These are phyloP conservation scores for Lymantria dispar DNA, from an alignment of 2,888 invertebrate genomes.

Conservation along the genomic window DNA sequence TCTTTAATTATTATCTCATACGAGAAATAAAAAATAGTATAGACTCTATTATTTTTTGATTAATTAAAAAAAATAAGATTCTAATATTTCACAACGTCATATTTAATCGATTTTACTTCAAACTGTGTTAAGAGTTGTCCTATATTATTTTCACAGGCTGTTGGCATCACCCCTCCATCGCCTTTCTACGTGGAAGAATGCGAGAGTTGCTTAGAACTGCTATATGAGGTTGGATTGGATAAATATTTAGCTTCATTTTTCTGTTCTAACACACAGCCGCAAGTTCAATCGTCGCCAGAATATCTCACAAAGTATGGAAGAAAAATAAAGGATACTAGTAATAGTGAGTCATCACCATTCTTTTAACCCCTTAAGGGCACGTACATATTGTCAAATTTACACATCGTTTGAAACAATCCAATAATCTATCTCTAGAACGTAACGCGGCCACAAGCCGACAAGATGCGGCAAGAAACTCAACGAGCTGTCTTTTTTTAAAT, in stretches of 20 bases:
- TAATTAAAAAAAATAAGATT: too few species aligned
- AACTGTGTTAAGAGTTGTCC: not conserved
- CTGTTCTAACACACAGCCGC: constrained; percentile 85
- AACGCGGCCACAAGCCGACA: too few species aligned
- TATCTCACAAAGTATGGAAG: constrained; percentile 60
- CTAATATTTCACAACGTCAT: too few species aligned
- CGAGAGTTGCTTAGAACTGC: constrained; percentile 90
- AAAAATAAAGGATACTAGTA: constrained; percentile 63
- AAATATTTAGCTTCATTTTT: constrained; percentile 87
- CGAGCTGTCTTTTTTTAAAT: too few species aligned
- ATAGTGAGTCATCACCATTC: constrained; percentile 63
- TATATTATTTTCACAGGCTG: constrained; percentile 60
- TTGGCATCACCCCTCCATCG: constrained; percentile 86
- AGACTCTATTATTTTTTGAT: too few species aligned
- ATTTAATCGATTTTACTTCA: not conserved
- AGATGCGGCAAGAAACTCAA: too few species aligned
- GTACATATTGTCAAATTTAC: too few species aligned
- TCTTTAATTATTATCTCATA: too few species aligned
- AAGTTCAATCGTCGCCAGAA: constrained; percentile 70
- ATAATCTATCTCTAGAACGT: too few species aligned
- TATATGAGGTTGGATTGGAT: constrained; percentile 89
- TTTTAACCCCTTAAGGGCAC: too few species aligned
- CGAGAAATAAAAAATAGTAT: too few species aligned
- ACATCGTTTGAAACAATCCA: too few species aligned
- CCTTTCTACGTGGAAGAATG: constrained; percentile 95